These are phyloP conservation scores for Pangasius sanitwongsei DNA, from an alignment of 2,797 vertebrate species.

Conservation along the genomic window DNA sequence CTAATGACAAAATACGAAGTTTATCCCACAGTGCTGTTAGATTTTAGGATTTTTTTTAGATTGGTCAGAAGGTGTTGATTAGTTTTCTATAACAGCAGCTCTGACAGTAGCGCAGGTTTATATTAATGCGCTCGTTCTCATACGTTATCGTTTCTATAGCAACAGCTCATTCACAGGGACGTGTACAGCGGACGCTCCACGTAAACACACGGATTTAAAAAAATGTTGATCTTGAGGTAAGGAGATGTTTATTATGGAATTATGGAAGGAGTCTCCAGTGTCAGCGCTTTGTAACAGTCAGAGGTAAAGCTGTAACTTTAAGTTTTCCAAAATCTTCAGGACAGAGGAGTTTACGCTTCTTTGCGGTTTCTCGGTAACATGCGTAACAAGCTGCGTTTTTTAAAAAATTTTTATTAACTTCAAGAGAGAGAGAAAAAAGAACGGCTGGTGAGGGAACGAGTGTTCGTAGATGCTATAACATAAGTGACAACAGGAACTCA, in stretches of 20 bases:
- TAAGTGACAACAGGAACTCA: neutral
- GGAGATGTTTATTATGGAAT: too few species aligned
- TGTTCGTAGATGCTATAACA: too few species aligned
- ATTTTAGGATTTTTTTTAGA: too few species aligned
- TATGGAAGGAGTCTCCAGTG: neutral
- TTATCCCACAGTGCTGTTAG: neutral
- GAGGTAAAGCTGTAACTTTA: too few species aligned
- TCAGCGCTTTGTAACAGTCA: neutral
- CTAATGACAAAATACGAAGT: neutral
- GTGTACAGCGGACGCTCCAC: neutral
- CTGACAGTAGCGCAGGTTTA: neutral
- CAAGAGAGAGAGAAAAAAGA: too few species aligned
- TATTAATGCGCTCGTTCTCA: neutral
- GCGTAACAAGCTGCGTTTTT: too few species aligned
- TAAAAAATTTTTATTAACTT: too few species aligned
- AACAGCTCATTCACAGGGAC: neutral
- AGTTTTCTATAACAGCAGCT: neutral
- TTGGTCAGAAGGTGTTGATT: neutral
- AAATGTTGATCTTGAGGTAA: too few species aligned
- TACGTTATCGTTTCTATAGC: neutral
- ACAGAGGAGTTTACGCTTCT: neutral
- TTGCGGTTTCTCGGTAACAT: neutral
- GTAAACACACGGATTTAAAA: too few species aligned
- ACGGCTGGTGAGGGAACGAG: too few species aligned
- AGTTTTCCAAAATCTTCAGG: too few species aligned